Conservation (phyloP, 2,113 vertebrate genomes). For the Perccottus glenii region DNA sequence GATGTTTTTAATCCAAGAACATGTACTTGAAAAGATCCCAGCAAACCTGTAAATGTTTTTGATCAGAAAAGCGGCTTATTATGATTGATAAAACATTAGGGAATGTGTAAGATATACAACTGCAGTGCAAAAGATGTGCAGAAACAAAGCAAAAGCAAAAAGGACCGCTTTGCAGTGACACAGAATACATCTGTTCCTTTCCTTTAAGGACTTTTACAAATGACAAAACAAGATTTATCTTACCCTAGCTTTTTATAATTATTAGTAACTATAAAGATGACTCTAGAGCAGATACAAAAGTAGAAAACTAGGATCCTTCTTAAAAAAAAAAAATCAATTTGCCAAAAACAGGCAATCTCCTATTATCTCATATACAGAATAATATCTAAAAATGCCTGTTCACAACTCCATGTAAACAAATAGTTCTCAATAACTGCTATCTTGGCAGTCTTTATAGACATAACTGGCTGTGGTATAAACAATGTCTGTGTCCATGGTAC, state of each 20-base stretch:
- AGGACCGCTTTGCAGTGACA: slow-evolving; percentile 24
- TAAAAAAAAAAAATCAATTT: slow-evolving; percentile 47
- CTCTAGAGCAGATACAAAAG: slow-evolving; percentile 39
- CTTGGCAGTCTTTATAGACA: slow-evolving; percentile 59
- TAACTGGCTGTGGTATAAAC: slow-evolving; percentile 48
- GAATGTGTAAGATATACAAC: slow-evolving; percentile 62
- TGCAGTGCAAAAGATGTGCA: slow-evolving; percentile 61
- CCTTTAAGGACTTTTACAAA: slow-evolving; percentile 31
- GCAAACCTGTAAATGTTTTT: slow-evolving; percentile 15
- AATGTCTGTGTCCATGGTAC: slow-evolving; percentile 66
- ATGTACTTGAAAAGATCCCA: slow-evolving; percentile 49
- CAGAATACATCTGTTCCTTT: slow-evolving; percentile 22
- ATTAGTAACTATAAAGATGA: slow-evolving; percentile 19
- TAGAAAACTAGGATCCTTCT: slow-evolving; percentile 38
- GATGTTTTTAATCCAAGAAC: slow-evolving; percentile 57
- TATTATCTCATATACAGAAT: slow-evolving; percentile 73
- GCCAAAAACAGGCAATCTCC: slow-evolving; percentile 43
- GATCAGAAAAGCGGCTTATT: slow-evolving; percentile 31
- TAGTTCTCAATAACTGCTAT: slow-evolving; percentile 47
- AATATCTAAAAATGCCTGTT: slow-evolving; percentile 63
- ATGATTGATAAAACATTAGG: slow-evolving; percentile 40
- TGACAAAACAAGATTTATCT: slow-evolving; percentile 37
- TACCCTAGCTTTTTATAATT: slow-evolving; percentile 30
- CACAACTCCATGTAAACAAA: slow-evolving; percentile 72
- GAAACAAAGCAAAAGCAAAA: slow-evolving; percentile 39